These are phyloP conservation scores for Colletes gigas DNA, from an alignment of 1,140 invertebrate species.

Conservation along the genomic window DNA sequence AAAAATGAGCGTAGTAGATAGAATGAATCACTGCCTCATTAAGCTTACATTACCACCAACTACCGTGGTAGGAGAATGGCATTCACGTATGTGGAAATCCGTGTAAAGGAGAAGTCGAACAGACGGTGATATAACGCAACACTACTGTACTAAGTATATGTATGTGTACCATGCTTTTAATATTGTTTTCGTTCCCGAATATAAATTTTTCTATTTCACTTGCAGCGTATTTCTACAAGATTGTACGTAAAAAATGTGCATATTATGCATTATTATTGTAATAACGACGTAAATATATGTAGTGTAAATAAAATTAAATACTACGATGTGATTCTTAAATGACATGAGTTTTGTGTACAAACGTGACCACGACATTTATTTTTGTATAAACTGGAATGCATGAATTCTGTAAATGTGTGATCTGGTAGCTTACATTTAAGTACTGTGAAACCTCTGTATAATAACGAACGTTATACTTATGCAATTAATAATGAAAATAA, in stretches of 20 bases:
- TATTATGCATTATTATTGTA: slow-evolving; percentile 2
- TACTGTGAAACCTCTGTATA: not conserved
- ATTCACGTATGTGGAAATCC: too few species aligned
- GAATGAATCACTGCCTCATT: too few species aligned
- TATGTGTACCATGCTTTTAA: not conserved
- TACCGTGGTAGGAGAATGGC: too few species aligned
- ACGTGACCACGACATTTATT: slow-evolving; percentile 31
- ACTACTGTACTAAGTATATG: not conserved
- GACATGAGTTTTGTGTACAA: slow-evolving; percentile 21
- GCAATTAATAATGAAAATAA: too few species aligned
- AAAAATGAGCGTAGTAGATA: too few species aligned
- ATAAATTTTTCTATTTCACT: slow-evolving; percentile 14
- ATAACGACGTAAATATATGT: not conserved
- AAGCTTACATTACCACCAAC: too few species aligned
- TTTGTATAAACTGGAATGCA: slow-evolving; percentile 27
- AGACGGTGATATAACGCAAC: too few species aligned
- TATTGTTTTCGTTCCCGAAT: not conserved
- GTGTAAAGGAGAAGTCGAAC: too few species aligned
- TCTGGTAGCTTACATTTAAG: not conserved
- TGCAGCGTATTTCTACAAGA: not conserved
- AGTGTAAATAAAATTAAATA: slow-evolving; percentile 24
- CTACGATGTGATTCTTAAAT: slow-evolving; percentile 19
- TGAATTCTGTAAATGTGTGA: slow-evolving; percentile 1
- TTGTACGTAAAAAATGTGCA: slow-evolving; percentile 9
- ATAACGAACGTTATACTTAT: too few species aligned